Conservation (phyloP, 1,140 invertebrate species). For the Triops cancriformis region DNA sequence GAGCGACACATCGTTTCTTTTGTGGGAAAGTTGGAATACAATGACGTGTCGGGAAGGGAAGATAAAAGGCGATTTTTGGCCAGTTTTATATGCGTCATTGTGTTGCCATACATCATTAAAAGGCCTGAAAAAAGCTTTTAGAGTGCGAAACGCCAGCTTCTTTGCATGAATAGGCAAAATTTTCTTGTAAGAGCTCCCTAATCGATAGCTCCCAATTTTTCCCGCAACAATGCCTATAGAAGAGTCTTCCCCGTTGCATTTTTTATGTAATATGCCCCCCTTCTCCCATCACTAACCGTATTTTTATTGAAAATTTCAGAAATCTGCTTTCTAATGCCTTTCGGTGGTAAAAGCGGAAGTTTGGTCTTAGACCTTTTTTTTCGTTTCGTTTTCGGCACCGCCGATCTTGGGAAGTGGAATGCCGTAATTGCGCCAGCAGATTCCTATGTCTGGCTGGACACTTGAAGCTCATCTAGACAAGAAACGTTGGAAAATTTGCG, state of each 20-base stretch:
- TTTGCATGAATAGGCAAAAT: slow-evolving; percentile 1
- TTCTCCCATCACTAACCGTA: background rate
- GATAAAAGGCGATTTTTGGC: background rate
- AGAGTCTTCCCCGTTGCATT: background rate
- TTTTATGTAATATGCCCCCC: background rate
- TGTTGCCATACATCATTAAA: background rate
- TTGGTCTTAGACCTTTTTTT: no score
- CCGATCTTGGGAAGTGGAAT: no score
- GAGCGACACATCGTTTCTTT: no score
- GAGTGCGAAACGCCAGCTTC: background rate
- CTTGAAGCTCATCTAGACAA: no score
- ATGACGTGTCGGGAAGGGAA: background rate
- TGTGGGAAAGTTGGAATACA: background rate
- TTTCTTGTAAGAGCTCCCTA: background rate
- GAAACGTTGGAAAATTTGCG: no score
- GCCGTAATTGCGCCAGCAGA: no score
- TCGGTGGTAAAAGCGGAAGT: background rate
- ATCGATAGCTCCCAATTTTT: background rate
- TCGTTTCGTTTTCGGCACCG: no score
- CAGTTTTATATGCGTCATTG: background rate
- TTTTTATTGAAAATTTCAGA: background rate
- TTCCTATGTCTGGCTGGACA: no score
- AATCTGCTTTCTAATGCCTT: background rate
- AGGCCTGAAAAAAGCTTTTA: background rate
- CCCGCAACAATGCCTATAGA: background rate